These are phyloP conservation scores for Mimachlamys varia DNA, from an alignment of 2,888 invertebrate species.

Conservation along the genomic window DNA sequence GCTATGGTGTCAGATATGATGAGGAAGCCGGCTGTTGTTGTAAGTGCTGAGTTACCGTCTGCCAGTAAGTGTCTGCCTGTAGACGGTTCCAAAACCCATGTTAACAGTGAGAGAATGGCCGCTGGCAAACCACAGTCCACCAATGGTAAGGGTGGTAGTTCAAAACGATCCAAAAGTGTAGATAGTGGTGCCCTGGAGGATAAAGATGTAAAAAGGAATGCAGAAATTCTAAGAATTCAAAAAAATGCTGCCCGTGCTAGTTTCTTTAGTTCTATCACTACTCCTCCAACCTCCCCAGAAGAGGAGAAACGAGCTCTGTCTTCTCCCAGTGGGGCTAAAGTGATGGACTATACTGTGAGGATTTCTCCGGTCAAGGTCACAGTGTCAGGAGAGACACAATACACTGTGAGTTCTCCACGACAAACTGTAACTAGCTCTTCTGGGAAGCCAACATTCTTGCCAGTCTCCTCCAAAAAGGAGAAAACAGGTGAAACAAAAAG, in stretches of 20 bases:
- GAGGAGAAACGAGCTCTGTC: slow-evolving; percentile 41
- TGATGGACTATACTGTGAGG: slow-evolving; percentile 53
- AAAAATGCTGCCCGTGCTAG: slow-evolving; percentile 69
- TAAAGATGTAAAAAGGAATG: slow-evolving; percentile 53
- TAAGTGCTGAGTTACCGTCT: background rate
- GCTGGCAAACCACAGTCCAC: slow-evolving; percentile 41
- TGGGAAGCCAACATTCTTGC: slow-evolving; percentile 43
- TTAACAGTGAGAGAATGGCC: background rate
- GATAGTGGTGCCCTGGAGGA: slow-evolving; percentile 55
- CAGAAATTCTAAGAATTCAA: slow-evolving; percentile 55
- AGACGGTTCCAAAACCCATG: background rate
- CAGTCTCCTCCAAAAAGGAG: slow-evolving; percentile 42
- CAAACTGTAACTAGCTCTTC: slow-evolving; percentile 37
- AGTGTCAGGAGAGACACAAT: slow-evolving; percentile 48
- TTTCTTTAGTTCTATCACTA: slow-evolving; percentile 70
- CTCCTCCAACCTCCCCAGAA: slow-evolving; percentile 66
- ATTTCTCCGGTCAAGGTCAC: slow-evolving; percentile 53
- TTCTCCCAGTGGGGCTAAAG: slow-evolving; percentile 47
- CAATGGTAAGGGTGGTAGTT: slow-evolving; percentile 41
- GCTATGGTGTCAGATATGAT: background rate
- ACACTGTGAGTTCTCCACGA: slow-evolving; percentile 45
- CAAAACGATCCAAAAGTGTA: slow-evolving; percentile 40
- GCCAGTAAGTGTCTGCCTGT: slow-evolving; percentile 22
- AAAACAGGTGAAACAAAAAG: slow-evolving; percentile 37
- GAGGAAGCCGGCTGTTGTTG: slow-evolving; percentile 10